Conservation (phyloP, 2,888 invertebrate genomes). For the Quadroppia sp. region DNA sequence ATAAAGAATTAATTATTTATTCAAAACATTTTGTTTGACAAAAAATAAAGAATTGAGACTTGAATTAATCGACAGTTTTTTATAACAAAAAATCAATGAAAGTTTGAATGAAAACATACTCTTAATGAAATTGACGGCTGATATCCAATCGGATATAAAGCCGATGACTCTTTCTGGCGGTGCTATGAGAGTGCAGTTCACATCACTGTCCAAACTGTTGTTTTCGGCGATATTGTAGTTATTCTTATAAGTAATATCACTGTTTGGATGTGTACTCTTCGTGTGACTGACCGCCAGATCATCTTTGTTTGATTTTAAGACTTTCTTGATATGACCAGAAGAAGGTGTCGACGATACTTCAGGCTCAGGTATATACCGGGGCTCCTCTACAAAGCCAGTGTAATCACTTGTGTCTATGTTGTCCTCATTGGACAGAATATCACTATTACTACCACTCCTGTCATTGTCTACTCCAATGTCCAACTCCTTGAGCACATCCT, state of each 20-base stretch:
- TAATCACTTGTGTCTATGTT: constrained; percentile 28
- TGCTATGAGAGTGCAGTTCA: constrained; percentile 37
- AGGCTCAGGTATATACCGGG: constrained; percentile 33
- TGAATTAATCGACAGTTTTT: too few species aligned
- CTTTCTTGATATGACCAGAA: constrained; percentile 18
- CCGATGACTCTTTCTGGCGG: constrained; percentile 56
- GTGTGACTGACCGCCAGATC: constrained; percentile 20
- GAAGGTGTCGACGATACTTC: constrained; percentile 5
- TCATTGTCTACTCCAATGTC: constrained; percentile 20
- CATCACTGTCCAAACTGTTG: constrained; percentile 17
- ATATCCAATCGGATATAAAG: constrained; percentile 67
- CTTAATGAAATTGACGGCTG: constrained; percentile 64
- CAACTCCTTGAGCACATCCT: constrained; percentile 38
- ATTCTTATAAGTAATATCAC: constrained; percentile 10
- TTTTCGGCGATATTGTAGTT: constrained; percentile 12
- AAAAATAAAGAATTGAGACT: background rate
- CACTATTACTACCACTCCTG: background rate
- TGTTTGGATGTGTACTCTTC: background rate
- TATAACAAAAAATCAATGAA: too few species aligned
- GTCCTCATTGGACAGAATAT: constrained; percentile 4
- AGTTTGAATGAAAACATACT: constrained; percentile 58
- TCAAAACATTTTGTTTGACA: background rate
- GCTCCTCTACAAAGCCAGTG: constrained; percentile 35
- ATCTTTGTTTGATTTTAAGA: background rate
- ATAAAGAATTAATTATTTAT: too few species aligned